These are phyloP conservation scores for Epinephelus awoara DNA, from an alignment of 2,797 vertebrate species.

Conservation along the genomic window DNA sequence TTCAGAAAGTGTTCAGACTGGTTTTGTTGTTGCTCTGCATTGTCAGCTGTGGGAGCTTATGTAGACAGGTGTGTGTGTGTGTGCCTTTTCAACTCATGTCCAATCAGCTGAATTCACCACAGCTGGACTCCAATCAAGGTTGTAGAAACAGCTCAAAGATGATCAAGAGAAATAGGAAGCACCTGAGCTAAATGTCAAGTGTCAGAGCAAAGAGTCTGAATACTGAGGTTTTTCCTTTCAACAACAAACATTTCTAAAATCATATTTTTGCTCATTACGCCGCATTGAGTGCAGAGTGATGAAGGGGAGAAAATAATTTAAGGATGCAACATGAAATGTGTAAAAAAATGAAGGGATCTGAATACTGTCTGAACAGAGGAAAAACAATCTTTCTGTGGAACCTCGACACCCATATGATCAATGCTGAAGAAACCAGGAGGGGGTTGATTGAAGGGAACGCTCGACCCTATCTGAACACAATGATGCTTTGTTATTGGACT, in stretches of 20 bases:
- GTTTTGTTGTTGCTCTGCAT: background rate
- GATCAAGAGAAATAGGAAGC: too few relatives aligned
- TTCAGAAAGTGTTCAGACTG: background rate
- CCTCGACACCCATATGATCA: background rate
- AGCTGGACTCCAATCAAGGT: background rate
- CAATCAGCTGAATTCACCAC: background rate
- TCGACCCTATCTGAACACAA: background rate
- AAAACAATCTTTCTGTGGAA: conserved; percentile 1
- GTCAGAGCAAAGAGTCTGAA: too few relatives aligned
- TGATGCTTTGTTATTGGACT: conserved; percentile 1
- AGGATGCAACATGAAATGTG: too few relatives aligned
- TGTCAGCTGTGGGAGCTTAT: background rate
- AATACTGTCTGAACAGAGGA: too few relatives aligned
- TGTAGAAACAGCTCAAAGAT: too few relatives aligned
- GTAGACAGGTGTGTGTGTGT: background rate
- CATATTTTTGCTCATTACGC: too few relatives aligned
- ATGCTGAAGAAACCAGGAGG: background rate
- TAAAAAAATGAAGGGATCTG: too few relatives aligned
- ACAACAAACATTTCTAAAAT: too few relatives aligned
- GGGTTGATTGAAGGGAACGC: conserved; percentile 2
- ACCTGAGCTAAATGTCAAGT: too few relatives aligned
- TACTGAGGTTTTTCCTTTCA: too few relatives aligned
- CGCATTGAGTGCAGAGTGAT: too few relatives aligned
- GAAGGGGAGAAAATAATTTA: too few relatives aligned
- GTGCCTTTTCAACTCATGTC: background rate